These are phyloP conservation scores for Diphyllodes magnificus DNA, from an alignment of 2,113 vertebrate species.

Conservation along the genomic window DNA sequence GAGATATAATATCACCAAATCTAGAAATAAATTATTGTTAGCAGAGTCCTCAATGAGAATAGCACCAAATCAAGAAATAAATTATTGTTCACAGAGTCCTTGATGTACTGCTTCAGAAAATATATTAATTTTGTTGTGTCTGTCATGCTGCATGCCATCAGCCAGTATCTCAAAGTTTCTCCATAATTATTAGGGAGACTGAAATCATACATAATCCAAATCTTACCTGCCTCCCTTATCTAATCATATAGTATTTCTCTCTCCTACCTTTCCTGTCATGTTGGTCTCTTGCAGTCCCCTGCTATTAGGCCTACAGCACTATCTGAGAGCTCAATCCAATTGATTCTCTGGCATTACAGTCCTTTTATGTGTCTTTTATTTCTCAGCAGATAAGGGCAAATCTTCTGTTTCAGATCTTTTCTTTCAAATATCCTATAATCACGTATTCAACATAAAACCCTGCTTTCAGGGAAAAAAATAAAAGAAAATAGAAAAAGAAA, in stretches of 20 bases:
- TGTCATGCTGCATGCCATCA: neutral
- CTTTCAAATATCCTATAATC: neutral
- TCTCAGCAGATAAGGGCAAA: neutral
- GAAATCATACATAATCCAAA: conserved; percentile 53
- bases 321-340: conserved; percentile 48
- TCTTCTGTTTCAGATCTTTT: neutral
- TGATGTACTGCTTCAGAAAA: conserved; percentile 17
- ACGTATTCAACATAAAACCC: neutral
- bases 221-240: conserved; percentile 51
- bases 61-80: neutral
- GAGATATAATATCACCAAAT: neutral
- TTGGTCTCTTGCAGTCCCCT: neutral
- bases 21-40: conserved; percentile 3
- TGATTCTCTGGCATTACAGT: conserved; percentile 16
- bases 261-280: conserved; percentile 39
- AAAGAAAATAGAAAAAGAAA: accelerated
- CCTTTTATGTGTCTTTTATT: neutral
- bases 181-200: conserved; percentile 44
- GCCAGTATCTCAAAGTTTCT: conserved; percentile 48
- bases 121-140: conserved; percentile 29
- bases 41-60: neutral
- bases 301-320: conserved; percentile 57
- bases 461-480: neutral
- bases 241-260: conserved; percentile 54
- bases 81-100: neutral